Base-by-base conservation (phyloP, 2,113 vertebrate species). In the Ctenodactylus gundi region DNA sequence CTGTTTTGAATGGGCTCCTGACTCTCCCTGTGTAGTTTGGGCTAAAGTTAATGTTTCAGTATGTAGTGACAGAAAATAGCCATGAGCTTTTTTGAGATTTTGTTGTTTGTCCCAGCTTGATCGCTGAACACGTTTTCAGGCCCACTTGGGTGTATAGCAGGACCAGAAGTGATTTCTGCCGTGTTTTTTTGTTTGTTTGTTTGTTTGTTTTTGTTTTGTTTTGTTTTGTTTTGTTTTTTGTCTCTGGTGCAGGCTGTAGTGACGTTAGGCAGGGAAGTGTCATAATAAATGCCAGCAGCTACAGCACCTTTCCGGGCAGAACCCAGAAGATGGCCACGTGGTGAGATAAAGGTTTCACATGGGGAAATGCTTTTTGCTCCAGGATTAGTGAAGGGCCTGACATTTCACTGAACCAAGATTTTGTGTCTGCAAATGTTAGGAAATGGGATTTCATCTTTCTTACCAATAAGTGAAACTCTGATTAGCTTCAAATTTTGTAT, bases 351-450 rank as follows among this genome's bases (percentile, higher is more conserved):
- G 53, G 73, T 80, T 97, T 95, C 82, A 75, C 64, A 60, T 95
- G 67, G 95, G 78, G 55, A 96, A 91, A 73, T 94, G 58, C 46
- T 93, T 88, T 83, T 53, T 53, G 51, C 51, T 17, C 51, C 51
- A 53, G 51, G 51, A 53, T 17, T 64, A 81, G 60, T 93, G 92
- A 95, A 95, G 44, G 58, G 92, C 88, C 41, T 96, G 62, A 95
- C 93, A 96, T 97, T 97, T 96, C 53, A 53, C 58, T 46, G 67
- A 83, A 78, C 83, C 49, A 91, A 77, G 75, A 91, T 73, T 95
- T 84, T 80, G 5, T 65, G 46, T 89, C 70, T 80, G 73, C 49
- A 96, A 94, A 95, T 97, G 88, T 94, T 49, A 94, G 58, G 80
- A 85, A 90, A 81, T 62, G 76, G 4, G 44, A 36, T 92, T 85